A percentile compares a stretch with the other conserved stretches of the same genome.
Evolutionary conservation across 2,888 invertebrate species (phyloP).

Genomic region (Beris chalybata): DNA sequence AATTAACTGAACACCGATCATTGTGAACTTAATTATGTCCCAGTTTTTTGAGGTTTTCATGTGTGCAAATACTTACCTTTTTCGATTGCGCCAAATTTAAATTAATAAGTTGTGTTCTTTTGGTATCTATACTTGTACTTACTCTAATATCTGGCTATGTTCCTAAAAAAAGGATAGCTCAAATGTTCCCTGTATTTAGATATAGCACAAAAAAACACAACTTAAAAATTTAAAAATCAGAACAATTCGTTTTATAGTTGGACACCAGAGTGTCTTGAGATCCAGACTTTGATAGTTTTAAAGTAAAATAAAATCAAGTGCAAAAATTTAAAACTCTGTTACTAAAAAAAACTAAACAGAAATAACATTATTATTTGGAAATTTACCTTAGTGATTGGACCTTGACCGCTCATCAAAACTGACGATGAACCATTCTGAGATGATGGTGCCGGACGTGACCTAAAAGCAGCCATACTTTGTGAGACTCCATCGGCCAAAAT

Average conservation of each 20-base stretch:
- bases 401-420: slow-evolving; percentile 62
- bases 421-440: slow-evolving; percentile 65
- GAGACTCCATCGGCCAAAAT: slow-evolving; percentile 97
- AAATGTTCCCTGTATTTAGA: too few relatives aligned
- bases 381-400: slow-evolving; percentile 95
- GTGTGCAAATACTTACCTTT: too few relatives aligned
- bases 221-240: too few relatives aligned
- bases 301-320: slow-evolving; percentile 1
- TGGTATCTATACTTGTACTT: too few relatives aligned
- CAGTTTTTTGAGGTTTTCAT: too few relatives aligned
- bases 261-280: slow-evolving; percentile 13
- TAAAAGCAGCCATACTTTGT: slow-evolving; percentile 98
- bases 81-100: too few relatives aligned
- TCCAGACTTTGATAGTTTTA: slow-evolving; percentile 7
- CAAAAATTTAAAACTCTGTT: slow-evolving; percentile 27
- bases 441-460: slow-evolving; percentile 87
- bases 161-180: too few relatives aligned
- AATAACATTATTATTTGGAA: slow-evolving; percentile 37
- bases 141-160: too few relatives aligned
- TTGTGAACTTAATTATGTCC: too few relatives aligned
- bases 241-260: slow-evolving; percentile 9
- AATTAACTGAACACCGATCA: too few relatives aligned
- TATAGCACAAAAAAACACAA: too few relatives aligned
- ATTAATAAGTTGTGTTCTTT: too few relatives aligned
- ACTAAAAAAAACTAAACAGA: slow-evolving; percentile 37